Evolutionary conservation across 2,888 invertebrate species (phyloP).

Genomic region (Polymixis flavicincta): DNA sequence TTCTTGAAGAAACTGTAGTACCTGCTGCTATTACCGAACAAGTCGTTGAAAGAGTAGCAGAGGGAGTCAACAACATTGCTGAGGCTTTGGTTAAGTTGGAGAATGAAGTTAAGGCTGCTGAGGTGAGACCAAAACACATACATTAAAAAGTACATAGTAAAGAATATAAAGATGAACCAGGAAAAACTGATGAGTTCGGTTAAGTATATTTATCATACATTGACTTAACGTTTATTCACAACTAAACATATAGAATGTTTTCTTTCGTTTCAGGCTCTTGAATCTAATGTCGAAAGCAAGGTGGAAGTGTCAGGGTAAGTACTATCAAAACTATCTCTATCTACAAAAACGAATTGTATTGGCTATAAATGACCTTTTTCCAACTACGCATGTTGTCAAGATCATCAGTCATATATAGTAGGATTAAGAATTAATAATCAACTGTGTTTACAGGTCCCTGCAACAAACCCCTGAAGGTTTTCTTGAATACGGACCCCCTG

Average conservation of each 20-base stretch:
- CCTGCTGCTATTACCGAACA: constrained; percentile 50
- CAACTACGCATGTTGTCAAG: not conserved
- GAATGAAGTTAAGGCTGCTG: constrained; percentile 76
- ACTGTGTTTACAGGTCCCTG: constrained; percentile 66
- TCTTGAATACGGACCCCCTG: constrained; percentile 88
- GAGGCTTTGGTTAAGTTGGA: constrained; percentile 79
- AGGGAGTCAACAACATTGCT: constrained; percentile 77
- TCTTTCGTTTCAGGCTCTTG: constrained; percentile 44
- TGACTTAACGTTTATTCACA: too few species aligned
- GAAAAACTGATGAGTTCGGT: too few species aligned
- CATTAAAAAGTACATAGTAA: not conserved
- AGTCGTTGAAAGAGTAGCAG: constrained; percentile 41
- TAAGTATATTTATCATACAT: too few species aligned
- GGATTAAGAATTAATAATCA: not conserved
- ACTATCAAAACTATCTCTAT: rapidly evolving
- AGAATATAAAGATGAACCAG: too few species aligned
- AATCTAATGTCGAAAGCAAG: constrained; percentile 49
- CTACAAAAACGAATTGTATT: not conserved
- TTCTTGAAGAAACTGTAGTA: constrained; percentile 14
- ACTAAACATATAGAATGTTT: not conserved
- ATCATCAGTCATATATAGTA: not conserved
- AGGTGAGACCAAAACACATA: constrained; percentile 69
- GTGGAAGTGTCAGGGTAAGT: constrained; percentile 75
- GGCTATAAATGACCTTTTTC: too few species aligned
- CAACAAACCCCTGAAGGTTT: constrained; percentile 83